A percentile compares a stretch with the other conserved stretches of the same genome.
These are phyloP conservation scores for Drosophila micromelanica DNA, from an alignment of 1,140 invertebrate species.

Conservation along the genomic window DNA sequence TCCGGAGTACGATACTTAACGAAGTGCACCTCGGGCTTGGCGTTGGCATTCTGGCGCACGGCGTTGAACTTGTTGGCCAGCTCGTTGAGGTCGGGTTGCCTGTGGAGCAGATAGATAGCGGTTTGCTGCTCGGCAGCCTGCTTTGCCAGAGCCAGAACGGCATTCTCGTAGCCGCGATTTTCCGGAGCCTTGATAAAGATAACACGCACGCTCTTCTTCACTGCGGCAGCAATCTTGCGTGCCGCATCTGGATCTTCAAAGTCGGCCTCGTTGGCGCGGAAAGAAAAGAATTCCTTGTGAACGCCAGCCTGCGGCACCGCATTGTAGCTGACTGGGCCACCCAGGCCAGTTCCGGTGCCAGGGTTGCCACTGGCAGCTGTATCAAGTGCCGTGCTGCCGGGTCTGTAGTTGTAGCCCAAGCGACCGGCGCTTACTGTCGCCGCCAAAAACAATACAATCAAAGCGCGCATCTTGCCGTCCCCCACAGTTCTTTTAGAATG, in stretches of 20 bases:
- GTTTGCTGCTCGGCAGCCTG: conserved; percentile 71
- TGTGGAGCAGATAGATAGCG: conserved; percentile 74
- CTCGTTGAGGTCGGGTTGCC: conserved; percentile 67
- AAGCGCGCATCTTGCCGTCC: conserved; percentile 59
- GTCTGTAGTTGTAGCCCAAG: conserved; percentile 70
- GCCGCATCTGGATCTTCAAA: conserved; percentile 63
- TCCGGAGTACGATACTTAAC: conserved; percentile 78
- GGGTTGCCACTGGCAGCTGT: conserved; percentile 12
- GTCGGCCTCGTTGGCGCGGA: conserved; percentile 66
- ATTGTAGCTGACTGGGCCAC: conserved; percentile 59
- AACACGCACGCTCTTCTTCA: conserved; percentile 68
- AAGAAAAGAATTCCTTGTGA: conserved; percentile 67
- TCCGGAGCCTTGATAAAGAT: conserved; percentile 73
- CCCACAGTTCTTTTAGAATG: conserved; percentile 66
- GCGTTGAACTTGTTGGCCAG: conserved; percentile 75
- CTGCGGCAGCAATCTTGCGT: conserved; percentile 41
- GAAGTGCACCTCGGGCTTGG: conserved; percentile 76
- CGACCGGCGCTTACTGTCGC: conserved; percentile 65
- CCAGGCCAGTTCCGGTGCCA: conserved; percentile 26
- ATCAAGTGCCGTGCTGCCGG: conserved; percentile 33
- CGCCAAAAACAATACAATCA: conserved; percentile 68
- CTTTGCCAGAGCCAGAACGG: conserved; percentile 66
- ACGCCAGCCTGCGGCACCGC: conserved; percentile 51
- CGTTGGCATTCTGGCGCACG: conserved; percentile 55
- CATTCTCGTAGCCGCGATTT: conserved; percentile 70